Base-by-base conservation (phyloP, 2,888 invertebrate species). In the Eupelmus urozonus region DNA sequence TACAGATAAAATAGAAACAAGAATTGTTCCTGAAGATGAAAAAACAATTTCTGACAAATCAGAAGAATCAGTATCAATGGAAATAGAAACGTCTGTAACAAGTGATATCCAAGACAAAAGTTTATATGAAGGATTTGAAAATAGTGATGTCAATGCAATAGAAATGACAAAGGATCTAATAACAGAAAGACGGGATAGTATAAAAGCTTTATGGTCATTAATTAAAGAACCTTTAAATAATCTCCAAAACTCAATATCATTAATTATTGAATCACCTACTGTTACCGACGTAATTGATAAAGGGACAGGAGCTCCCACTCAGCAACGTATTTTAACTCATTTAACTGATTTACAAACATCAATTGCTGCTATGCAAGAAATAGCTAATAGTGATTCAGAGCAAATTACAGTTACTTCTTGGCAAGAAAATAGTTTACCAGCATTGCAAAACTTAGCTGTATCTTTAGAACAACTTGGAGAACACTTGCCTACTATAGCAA, bases 161-260 rank as follows among this genome's bases (percentile, higher is more conserved):
- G 83, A 82, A 74, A 42, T 67, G 16, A 55, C 75, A 20, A 20
- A 72, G 49, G 59, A 79, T 18, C 34, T 81, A 7, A 9, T 71
- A 7, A 51, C 57, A 18, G 79, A 80, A n/a, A 63, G 55, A 59
- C 73, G 78, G 55, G 66, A 81, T 40, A 82, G 81, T 72, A 40
- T 82, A 7, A 51, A 74, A 5, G 81, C 82, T 4, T 59, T 83
- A 7, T 80, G 83, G 80, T 83, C 83, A 7, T 51, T 83, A 20
- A 83, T 84, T 16, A 80, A 82, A n/a, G 75, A 75, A 67, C 83
- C 83, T n/a, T 83, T 92, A 55, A 88, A 89, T 29, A 88, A 90
- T 13, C 82, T 91, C 16, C 87, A 90, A 84, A 85, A 76, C 83
- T 91, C 86, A 23, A 88, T 92, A 51, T 89, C 90, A 1, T 84